Evolutionary conservation across 2,888 invertebrate species (phyloP).

Genomic region (Tanytarsus gracilentus): DNA sequence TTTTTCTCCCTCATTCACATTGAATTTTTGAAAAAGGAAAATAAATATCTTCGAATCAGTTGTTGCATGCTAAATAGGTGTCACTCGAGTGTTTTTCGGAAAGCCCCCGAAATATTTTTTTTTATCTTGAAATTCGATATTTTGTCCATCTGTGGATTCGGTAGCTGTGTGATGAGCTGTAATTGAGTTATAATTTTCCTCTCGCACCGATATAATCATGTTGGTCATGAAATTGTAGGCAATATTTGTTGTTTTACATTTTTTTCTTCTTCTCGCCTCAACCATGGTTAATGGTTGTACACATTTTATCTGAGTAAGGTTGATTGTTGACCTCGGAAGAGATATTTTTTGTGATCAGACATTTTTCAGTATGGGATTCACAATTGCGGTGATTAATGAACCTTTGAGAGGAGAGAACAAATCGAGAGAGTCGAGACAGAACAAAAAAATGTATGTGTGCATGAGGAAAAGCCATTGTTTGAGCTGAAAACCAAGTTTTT

Average conservation of each 20-base stretch:
- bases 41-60: too few species aligned
- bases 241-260: constrained; percentile 15
- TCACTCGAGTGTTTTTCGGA: constrained; percentile 1
- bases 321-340: constrained; percentile 10
- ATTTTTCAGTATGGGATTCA: neutral
- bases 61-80: constrained; percentile 19
- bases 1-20: neutral
- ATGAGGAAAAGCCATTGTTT: constrained; percentile 26
- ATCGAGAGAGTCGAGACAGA: neutral
- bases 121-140: constrained; percentile 14
- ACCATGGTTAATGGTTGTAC: too few species aligned
- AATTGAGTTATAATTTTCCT: constrained; percentile 10
- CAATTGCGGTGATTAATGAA: constrained; percentile 22
- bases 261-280: too few species aligned
- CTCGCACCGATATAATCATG: neutral
- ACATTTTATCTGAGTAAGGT: too few species aligned
- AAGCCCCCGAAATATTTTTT: too few species aligned
- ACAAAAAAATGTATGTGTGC: neutral
- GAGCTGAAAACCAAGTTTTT: constrained; percentile 3
- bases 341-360: neutral
- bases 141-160: constrained; percentile 10
- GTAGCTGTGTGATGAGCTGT: neutral
- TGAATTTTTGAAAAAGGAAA: too few species aligned
- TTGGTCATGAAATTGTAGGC: neutral
- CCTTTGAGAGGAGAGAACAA: constrained; percentile 11